Evolutionary conservation across 2,797 vertebrate species (phyloP), one percentile per base, ranked within the genome.

Genomic region (Spinibarbus caldwelli): DNA sequence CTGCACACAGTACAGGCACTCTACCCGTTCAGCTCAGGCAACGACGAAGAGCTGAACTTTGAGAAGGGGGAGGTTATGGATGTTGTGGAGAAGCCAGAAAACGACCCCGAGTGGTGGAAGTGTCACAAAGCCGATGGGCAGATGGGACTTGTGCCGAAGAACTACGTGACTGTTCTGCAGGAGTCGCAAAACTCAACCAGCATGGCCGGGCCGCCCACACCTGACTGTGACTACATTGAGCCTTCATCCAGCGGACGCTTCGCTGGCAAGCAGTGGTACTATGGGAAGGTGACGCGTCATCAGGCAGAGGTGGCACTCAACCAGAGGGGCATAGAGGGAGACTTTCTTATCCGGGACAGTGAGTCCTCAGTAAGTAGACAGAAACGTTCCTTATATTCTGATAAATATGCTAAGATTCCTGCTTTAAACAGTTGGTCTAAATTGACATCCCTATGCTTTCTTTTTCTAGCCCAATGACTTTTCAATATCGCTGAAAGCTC

Each of bases 81-180:
- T 90, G 97, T 98, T 52, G 93, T 97, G 90, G 97, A 98, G 93
- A 98, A 97, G 90, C 97, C 97, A 0, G 97, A 98, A 93, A 97
- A 98, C 80, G 97, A 98, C 89, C 97, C 97, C 0, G 97, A 98
- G 88, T 98, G 97, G 97, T 98, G 97, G 97, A 97, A 97, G 91
- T 98, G 97, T 92, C 95, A 96, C 88, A 98, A 98, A 91, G 94
- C 92, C 3, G 96, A 98, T 41, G 96, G 97, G 86, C 96, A 95
- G 90, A 91, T 98, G 86, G 97, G 97, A 85, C 93, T 98, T 86
- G 97, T 98, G 87, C 97, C 97, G 77, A 97, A 97, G 93, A 98
- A 97, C 95, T 98, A 98, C 87, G 97, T 98, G 90, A 96, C 94
- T 29, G 94, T 97, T 92, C 94, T 97, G 92, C 94, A 93, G 91